phyloP scores from a whole-genome alignment of 2,113 vertebrate genomes.

The Hypomesus transpacificus region DNA sequence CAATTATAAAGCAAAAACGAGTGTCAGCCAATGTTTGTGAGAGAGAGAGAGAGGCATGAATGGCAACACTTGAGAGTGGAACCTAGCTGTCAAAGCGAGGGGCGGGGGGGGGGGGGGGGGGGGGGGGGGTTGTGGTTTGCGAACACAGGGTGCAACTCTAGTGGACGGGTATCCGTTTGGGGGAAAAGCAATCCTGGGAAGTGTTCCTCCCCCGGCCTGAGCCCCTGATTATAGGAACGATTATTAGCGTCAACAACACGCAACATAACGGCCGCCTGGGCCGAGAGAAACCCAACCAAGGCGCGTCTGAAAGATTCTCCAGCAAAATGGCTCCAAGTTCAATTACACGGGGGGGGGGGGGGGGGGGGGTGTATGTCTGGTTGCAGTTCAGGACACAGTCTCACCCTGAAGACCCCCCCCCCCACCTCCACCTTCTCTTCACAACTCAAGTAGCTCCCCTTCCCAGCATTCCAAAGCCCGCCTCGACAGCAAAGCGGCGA shows the following conservation, averaged over 20 bases:
- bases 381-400: constrained; percentile 34
- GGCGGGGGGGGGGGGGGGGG: constrained; percentile 40
- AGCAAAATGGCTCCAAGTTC: constrained; percentile 66
- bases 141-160: constrained; percentile 53
- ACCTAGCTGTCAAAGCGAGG: constrained; percentile 32
- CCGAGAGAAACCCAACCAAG: constrained; percentile 65
- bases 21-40: constrained; percentile 69
- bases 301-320: constrained; percentile 59
- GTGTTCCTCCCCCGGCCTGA: constrained; percentile 20
- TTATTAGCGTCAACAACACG: constrained; percentile 43
- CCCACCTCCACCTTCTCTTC: constrained; percentile 10
- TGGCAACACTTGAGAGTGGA: constrained; percentile 57
- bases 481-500: constrained; percentile 34
- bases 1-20: constrained; percentile 72
- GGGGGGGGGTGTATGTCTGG: too few species aligned
- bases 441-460: constrained; percentile 38
- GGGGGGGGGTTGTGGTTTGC: constrained; percentile 57
- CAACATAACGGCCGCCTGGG: constrained; percentile 47
- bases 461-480: constrained; percentile 10
- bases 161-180: constrained; percentile 57
- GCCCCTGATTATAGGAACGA: constrained; percentile 17
- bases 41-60: constrained; percentile 45
- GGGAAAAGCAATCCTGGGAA: constrained; percentile 37
- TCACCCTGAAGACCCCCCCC: constrained; percentile 15
- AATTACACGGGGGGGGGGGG: constrained; percentile 66